phyloP scores from a whole-genome alignment of 2,797 vertebrate species.

The Scarus forsteni region DNA sequence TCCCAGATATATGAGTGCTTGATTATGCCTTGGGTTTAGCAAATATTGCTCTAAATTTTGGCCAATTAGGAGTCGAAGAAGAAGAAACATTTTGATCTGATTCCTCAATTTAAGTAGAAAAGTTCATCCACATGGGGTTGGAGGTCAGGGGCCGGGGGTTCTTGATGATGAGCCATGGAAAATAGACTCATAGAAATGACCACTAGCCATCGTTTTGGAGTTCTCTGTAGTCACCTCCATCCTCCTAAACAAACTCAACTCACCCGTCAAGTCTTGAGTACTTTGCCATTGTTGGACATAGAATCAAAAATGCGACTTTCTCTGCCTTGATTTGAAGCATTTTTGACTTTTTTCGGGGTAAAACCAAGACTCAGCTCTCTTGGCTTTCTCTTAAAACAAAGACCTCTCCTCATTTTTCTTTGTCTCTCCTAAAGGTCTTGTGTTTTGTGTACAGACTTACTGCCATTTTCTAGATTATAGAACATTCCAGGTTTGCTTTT shows the following conservation, averaged over 20 bases:
- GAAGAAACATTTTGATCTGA: conserved; percentile 2
- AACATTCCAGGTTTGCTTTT: conserved; percentile 81
- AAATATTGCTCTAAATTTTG: not conserved
- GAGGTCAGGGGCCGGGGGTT: conserved; percentile 61
- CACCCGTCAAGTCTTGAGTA: conserved; percentile 43
- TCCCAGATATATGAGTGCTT: conserved; percentile 1
- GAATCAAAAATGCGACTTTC: conserved; percentile 65
- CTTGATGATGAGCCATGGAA: conserved; percentile 68
- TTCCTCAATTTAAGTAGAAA: not conserved
- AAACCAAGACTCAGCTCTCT: conserved; percentile 52
- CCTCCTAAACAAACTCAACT: conserved; percentile 44
- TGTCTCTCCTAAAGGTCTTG: conserved; percentile 58
- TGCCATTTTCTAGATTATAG: conserved; percentile 83
- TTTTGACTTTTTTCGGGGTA: conserved; percentile 57
- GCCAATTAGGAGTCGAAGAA: no score
- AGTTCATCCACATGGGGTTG: conserved; percentile 33
- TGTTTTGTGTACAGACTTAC: conserved; percentile 73
- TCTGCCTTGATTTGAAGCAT: conserved; percentile 68
- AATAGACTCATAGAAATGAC: conserved; percentile 67
- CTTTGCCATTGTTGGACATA: conserved; percentile 48
- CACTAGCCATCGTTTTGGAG: conserved; percentile 65
- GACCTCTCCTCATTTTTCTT: conserved; percentile 38
- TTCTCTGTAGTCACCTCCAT: conserved; percentile 63
- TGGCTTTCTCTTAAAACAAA: conserved; percentile 47
- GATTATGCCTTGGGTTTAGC: conserved; percentile 3